Evolutionary conservation across 2,888 invertebrate species (phyloP), one percentile per base, ranked within the genome.

Genomic region (Macaria notata): DNA sequence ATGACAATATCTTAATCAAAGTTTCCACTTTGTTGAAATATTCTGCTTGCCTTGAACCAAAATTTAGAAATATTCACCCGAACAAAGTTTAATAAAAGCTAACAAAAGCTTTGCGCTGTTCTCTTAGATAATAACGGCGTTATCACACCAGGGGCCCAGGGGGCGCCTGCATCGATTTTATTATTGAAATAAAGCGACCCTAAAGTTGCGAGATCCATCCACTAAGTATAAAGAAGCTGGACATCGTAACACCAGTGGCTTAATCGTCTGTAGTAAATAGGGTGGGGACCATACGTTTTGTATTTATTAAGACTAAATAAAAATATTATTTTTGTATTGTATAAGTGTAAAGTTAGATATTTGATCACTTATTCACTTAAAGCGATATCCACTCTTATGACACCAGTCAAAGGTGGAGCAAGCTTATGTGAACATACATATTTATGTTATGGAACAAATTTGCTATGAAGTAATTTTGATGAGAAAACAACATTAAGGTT

Each of bases 81-180:
- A 47, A 48, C 41, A 49, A 54, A 54, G 45, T 54, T 59, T 52
- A 51, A 59, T 59, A 60, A 59, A 59, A 49, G 50, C 50, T 43
- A 39, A 42, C 31, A 56, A 63, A 63, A 64, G 61, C 61, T 61
- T 67, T 65, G 59, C 56, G 53, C 45, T 62, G 65, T 62, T 54
- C 44, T 48, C 61, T 54, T 55, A 62, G 55, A 64, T 49, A 63
- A 64, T 62, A 63, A 64, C 62, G 61, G 49, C 59, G 41, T 61
- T 62, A 61, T 59, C 62, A 46, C 63, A 45, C 59, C 56, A 51
- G 64, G 65, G 64, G 63, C 43, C 59, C 56, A 51, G 64, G 65
- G 64, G 63, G 66, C 66, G 64, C 57, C 63, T 60, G 65, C 65
- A 69, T 73, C 63, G 75, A 75, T 73, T 69, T 73, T 74, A 69